A percentile compares a stretch with the other conserved stretches of the same genome.
Evolutionary conservation across 2,888 invertebrate species (phyloP).

Genomic region (Dryocosmus kuriphilus): DNA sequence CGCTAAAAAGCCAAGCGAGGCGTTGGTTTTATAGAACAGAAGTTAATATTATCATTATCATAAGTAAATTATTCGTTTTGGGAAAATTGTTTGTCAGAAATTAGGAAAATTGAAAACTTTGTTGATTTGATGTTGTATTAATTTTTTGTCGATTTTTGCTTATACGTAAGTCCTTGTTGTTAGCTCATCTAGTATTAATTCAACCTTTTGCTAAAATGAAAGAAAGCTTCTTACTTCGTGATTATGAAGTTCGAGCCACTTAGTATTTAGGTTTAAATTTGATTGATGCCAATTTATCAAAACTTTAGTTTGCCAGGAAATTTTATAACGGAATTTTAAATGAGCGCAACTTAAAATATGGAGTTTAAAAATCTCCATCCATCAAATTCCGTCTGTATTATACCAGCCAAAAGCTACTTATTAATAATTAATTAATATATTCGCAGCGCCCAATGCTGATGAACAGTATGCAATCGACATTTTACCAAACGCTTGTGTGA

Average conservation of each 20-base stretch:
- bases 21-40: not conserved
- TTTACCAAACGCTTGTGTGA: slow-evolving; percentile 40
- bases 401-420: slow-evolving; percentile 17
- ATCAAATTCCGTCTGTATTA: slow-evolving; percentile 63
- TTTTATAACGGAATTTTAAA: not conserved
- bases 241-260: not conserved
- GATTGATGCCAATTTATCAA: not conserved
- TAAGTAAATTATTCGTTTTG: not conserved
- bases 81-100: not conserved
- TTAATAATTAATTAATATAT: slow-evolving; percentile 4
- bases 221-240: not conserved
- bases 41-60: not conserved
- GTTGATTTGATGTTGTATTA: not conserved
- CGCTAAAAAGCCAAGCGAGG: not conserved
- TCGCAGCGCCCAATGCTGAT: slow-evolving; percentile 23
- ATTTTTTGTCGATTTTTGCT: not conserved
- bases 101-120: not conserved
- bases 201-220: not conserved
- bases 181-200: not conserved
- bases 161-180: not conserved
- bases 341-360: slow-evolving; percentile 45
- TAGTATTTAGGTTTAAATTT: not conserved
- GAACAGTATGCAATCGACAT: slow-evolving; percentile 36
- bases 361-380: slow-evolving; percentile 59
- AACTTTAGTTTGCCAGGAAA: slow-evolving; percentile 13